Conservation (phyloP, 2,888 invertebrate genomes). For the Imbricaverruca yamaguchii region DNA sequence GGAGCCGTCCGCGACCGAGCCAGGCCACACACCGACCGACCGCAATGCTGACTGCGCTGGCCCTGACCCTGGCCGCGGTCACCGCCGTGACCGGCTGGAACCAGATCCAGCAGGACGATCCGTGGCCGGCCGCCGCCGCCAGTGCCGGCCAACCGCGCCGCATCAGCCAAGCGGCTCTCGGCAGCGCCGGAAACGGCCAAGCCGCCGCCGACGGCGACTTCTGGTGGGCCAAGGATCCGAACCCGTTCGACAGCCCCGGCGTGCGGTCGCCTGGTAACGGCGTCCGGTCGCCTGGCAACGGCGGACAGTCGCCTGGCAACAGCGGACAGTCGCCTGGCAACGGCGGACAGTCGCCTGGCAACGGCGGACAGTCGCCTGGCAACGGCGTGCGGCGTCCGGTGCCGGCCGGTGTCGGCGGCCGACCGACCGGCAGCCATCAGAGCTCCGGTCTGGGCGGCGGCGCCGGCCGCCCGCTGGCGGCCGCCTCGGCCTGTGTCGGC, state of each 20-base stretch:
- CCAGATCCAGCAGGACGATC: too few relatives aligned
- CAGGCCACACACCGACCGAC: not conserved
- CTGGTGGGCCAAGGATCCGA: not conserved
- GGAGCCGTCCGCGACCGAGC: not conserved
- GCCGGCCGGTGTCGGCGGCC: not conserved
- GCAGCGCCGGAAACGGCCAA: not conserved
- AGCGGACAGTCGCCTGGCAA: too few relatives aligned
- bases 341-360: too few relatives aligned
- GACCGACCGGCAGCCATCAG: too few relatives aligned
- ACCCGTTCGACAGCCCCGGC: not conserved
- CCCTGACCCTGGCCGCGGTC: not conserved
- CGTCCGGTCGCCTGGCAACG: too few relatives aligned
- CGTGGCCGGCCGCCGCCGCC: not conserved
- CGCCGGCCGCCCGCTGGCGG: not conserved
- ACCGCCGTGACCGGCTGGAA: not conserved
- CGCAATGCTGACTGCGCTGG: not conserved
- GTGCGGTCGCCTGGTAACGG: not conserved
- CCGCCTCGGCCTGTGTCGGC: too few relatives aligned
- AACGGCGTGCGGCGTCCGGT: too few relatives aligned
- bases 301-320: too few relatives aligned
- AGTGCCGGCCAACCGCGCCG: not conserved
- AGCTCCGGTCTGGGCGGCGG: not conserved
- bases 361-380: not conserved
- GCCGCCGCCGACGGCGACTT: not conserved
- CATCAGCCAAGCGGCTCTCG: not conserved